These are phyloP conservation scores for Ormyrus rosae DNA, from an alignment of 2,888 invertebrate genomes.

Conservation along the genomic window DNA sequence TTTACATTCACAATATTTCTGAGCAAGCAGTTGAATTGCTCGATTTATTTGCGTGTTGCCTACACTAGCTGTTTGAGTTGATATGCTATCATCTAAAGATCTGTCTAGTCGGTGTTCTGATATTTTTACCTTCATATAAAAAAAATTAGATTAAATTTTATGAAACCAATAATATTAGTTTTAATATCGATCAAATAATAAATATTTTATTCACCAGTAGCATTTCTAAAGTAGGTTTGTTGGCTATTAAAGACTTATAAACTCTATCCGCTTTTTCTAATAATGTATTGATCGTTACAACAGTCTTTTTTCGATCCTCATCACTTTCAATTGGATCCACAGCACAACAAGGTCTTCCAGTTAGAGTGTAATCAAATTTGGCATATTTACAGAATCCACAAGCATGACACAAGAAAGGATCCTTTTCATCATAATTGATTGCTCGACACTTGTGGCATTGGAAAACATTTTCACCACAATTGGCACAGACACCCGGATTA, in stretches of 20 bases:
- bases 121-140: conserved; percentile 80
- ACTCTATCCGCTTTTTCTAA: conserved; percentile 96
- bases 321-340: conserved; percentile 98
- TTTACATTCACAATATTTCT: conserved; percentile 97
- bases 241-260: conserved; percentile 92
- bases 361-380: conserved; percentile 96
- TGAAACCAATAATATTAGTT: background rate
- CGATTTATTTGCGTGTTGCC: conserved; percentile 86
- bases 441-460: conserved; percentile 99
- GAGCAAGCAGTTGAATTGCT: conserved; percentile 94
- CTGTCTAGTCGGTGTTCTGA: conserved; percentile 90
- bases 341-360: conserved; percentile 94
- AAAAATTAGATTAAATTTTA: background rate
- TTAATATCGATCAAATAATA: background rate
- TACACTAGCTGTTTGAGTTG: conserved; percentile 76
- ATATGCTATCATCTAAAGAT: conserved; percentile 76
- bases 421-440: conserved; percentile 99
- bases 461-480: conserved; percentile 98
- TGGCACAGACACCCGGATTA: conserved; percentile 97
- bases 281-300: conserved; percentile 91
- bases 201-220: conserved; percentile 78
- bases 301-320: conserved; percentile 96
- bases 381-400: conserved; percentile 99
- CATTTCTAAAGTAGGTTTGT: conserved; percentile 93
- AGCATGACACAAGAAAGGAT: conserved; percentile 98